Conservation (phyloP, 2,113 vertebrate genomes). For the Martes martes region DNA sequence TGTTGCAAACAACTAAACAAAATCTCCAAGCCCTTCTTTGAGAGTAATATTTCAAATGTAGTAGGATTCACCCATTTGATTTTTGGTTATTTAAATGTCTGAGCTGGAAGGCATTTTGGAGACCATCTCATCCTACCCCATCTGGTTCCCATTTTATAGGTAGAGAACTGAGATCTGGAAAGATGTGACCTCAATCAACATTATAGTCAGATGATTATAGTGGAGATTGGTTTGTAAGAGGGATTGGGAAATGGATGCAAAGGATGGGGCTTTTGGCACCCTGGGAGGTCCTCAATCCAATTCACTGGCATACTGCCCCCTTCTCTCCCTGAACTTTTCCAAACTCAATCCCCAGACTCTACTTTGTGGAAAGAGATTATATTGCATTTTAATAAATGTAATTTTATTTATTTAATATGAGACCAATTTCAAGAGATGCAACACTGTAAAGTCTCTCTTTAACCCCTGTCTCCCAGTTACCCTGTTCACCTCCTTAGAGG, state of each 20-base stretch:
- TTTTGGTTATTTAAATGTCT: conserved; percentile 55
- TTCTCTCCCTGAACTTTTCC: conserved; percentile 21
- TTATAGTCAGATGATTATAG: background rate
- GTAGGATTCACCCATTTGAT: background rate
- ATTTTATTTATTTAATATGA: conserved; percentile 7
- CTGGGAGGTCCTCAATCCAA: background rate
- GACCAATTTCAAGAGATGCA: conserved; percentile 2
- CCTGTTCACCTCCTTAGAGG: background rate
- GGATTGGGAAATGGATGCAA: background rate
- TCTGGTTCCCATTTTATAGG: conserved; percentile 4
- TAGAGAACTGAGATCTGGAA: conserved; percentile 10
- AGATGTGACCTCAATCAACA: conserved; percentile 2
- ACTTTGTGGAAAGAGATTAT: conserved; percentile 24
- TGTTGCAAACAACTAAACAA: conserved; percentile 42
- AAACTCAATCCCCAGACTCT: background rate
- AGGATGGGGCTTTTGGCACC: background rate
- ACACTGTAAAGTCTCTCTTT: background rate
- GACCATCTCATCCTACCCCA: background rate
- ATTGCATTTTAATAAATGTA: background rate
- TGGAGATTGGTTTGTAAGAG: background rate
- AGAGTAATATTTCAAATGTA: conserved; percentile 28
- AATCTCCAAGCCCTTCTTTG: background rate
- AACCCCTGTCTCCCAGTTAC: background rate
- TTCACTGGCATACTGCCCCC: background rate
- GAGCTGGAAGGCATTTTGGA: conserved; percentile 12